These are phyloP conservation scores for Patella caerulea DNA, from an alignment of 2,888 invertebrate genomes.

Conservation along the genomic window DNA sequence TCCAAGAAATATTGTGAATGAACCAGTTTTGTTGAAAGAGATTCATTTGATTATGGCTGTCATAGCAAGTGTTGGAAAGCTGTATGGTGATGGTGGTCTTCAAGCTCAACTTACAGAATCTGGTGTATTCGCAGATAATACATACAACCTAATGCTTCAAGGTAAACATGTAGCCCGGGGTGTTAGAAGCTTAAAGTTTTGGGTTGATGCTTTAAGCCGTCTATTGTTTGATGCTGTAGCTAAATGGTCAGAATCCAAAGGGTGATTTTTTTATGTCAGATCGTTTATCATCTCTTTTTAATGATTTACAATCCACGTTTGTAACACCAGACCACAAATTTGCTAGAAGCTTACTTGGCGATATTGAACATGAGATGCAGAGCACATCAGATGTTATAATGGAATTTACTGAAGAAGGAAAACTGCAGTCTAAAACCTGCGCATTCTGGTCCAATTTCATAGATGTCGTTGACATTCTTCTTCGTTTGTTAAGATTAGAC, in stretches of 20 bases:
- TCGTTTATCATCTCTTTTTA: not conserved
- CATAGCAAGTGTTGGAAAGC: conserved; percentile 24
- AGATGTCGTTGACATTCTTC: conserved; percentile 12
- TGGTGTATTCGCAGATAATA: conserved; percentile 11
- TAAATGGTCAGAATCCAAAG: conserved; percentile 9
- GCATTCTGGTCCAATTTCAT: too few relatives aligned
- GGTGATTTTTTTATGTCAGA: not conserved
- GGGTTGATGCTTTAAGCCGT: conserved; percentile 6
- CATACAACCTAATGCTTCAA: conserved; percentile 16
- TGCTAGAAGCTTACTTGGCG: not conserved
- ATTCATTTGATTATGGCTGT: conserved; percentile 24
- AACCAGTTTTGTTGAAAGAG: conserved; percentile 15
- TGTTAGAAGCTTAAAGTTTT: conserved; percentile 16
- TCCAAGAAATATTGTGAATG: conserved; percentile 19
- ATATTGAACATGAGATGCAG: not conserved
- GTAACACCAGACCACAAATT: not conserved
- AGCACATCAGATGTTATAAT: not conserved
- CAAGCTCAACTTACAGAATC: conserved; percentile 8
- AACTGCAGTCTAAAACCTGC: too few relatives aligned
- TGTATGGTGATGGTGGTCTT: conserved; percentile 21
- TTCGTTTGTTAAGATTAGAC: not conserved
- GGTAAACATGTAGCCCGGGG: conserved; percentile 16
- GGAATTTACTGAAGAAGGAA: not conserved
- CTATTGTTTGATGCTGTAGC: conserved; percentile 13
- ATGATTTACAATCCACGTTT: not conserved